Conservation (phyloP, 2,113 vertebrate genomes). For the Holacanthus passer region DNA sequence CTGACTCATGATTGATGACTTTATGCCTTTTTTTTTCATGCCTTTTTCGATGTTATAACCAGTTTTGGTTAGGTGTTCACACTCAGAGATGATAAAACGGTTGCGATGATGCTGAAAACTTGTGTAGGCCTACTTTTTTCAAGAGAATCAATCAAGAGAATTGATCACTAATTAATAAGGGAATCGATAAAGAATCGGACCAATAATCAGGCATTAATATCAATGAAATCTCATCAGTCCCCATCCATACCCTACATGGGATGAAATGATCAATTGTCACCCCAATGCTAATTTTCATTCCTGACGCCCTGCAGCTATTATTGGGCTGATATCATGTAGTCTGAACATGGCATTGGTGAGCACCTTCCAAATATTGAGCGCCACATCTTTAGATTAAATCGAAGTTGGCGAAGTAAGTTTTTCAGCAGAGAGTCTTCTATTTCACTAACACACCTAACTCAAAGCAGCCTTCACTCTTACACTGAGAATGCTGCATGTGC, state of each 20-base stretch:
- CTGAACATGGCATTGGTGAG: not conserved
- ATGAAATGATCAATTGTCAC: not conserved
- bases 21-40: too few relatives aligned
- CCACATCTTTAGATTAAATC: slow-evolving; percentile 2
- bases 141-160: too few relatives aligned
- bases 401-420: slow-evolving; percentile 11
- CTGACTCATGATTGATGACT: not conserved
- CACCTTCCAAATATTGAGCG: not conserved
- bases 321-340: not conserved
- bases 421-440: not conserved
- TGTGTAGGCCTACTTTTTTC: too few relatives aligned
- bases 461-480: not conserved
- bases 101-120: too few relatives aligned
- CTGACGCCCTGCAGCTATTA: not conserved
- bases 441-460: not conserved
- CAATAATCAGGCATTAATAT: too few relatives aligned
- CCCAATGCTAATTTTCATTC: not conserved
- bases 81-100: too few relatives aligned
- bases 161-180: too few relatives aligned
- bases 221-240: too few relatives aligned
- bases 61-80: too few relatives aligned
- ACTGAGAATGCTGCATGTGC: not conserved
- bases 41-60: too few relatives aligned
- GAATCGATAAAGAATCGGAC: too few relatives aligned
- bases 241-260: too few relatives aligned